Conservation (phyloP, 1,140 invertebrate species). For the Proales similis region DNA sequence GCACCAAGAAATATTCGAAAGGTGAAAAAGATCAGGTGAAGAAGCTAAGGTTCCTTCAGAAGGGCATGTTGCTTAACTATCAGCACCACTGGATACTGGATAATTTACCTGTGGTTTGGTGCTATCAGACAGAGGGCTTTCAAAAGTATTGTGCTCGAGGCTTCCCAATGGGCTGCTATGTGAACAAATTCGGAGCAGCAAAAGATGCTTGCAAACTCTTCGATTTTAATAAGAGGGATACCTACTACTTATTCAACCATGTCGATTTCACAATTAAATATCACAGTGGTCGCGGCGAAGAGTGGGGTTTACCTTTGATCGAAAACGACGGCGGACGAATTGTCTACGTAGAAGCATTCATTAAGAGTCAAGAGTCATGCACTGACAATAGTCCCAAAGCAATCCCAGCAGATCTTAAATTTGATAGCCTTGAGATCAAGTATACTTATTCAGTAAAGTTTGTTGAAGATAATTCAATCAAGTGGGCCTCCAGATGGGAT, state of each 20-base stretch:
- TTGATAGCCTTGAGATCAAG: slow-evolving; percentile 22
- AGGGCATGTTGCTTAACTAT: slow-evolving; percentile 91
- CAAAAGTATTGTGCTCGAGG: slow-evolving; percentile 80
- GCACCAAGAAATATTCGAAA: slow-evolving; percentile 65
- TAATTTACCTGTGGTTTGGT: slow-evolving; percentile 91
- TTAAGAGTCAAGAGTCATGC: slow-evolving; percentile 58
- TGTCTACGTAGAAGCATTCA: slow-evolving; percentile 70
- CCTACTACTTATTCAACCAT: slow-evolving; percentile 91
- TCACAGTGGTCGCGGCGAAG: slow-evolving; percentile 72
- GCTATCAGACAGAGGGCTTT: slow-evolving; percentile 69
- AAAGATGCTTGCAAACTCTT: slow-evolving; percentile 58
- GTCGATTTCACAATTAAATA: slow-evolving; percentile 86
- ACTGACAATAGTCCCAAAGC: neutral
- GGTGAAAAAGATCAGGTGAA: slow-evolving; percentile 61
- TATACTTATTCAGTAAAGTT: slow-evolving; percentile 33
- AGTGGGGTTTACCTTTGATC: slow-evolving; percentile 68
- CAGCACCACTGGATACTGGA: slow-evolving; percentile 90
- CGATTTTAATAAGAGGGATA: slow-evolving; percentile 51
- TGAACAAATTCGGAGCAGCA: slow-evolving; percentile 56
- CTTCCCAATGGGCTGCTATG: slow-evolving; percentile 95
- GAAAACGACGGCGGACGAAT: slow-evolving; percentile 75
- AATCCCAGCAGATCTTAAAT: slow-evolving; percentile 29
- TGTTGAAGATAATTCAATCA: slow-evolving; percentile 67
- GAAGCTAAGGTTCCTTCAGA: slow-evolving; percentile 54
- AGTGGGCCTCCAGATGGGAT: slow-evolving; percentile 98